Evolutionary conservation across 2,888 invertebrate species (phyloP).

Genomic region (Ichneumoninae sp.): DNA sequence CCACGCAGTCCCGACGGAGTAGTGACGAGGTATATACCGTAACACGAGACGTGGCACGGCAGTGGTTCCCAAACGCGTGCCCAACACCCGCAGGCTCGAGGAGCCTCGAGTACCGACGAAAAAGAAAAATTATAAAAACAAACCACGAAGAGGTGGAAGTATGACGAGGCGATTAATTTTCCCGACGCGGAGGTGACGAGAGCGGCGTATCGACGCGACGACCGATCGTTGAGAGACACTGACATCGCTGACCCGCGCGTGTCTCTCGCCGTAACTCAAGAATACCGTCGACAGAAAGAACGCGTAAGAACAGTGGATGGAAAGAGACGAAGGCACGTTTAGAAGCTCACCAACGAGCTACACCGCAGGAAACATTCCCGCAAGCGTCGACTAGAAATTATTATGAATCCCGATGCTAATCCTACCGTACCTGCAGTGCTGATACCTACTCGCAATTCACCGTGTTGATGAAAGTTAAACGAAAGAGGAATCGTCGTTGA

Average conservation of each 20-base stretch:
- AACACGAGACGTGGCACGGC: slow-evolving; percentile 65
- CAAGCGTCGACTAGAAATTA: slow-evolving; percentile 1
- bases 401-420: background rate
- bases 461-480: background rate
- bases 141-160: background rate
- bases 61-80: slow-evolving; percentile 53
- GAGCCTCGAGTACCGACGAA: background rate
- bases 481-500: background rate
- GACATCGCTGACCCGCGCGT: slow-evolving; percentile 70
- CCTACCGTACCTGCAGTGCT: background rate
- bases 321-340: slow-evolving; percentile 21
- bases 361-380: slow-evolving; percentile 4
- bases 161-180: background rate
- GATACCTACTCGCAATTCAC: background rate
- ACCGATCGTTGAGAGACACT: slow-evolving; percentile 68
- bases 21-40: slow-evolving; percentile 65
- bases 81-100: background rate
- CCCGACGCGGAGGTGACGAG: background rate
- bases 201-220: slow-evolving; percentile 1
- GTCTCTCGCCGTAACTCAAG: slow-evolving; percentile 53
- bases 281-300: slow-evolving; percentile 43
- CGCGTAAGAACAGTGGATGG: slow-evolving; percentile 14
- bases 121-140: background rate
- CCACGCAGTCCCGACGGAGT: slow-evolving; percentile 55
- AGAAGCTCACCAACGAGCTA: slow-evolving; percentile 7